Percentiles rank a stretch among this genome's conserved stretches.
These are phyloP conservation scores for Novumbra hubbsi DNA, from an alignment of 2,797 vertebrate species.

Conservation along the genomic window DNA sequence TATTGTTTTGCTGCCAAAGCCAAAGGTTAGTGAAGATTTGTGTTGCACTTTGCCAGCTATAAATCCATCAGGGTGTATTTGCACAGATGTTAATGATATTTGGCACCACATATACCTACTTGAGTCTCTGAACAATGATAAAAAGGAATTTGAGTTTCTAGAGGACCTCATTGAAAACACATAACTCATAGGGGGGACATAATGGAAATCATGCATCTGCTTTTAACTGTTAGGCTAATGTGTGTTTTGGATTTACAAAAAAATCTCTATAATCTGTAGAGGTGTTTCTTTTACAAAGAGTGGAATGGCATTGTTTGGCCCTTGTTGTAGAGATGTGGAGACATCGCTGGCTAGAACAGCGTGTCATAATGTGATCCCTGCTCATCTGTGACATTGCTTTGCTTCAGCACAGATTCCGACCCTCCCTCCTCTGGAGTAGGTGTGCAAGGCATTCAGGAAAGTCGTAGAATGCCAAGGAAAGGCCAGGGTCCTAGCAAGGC, in stretches of 20 bases:
- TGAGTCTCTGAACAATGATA: constrained; percentile 53
- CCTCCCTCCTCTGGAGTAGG: constrained; percentile 56
- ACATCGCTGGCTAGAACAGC: constrained; percentile 45
- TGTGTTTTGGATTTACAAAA: constrained; percentile 72
- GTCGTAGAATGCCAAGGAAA: constrained; percentile 38
- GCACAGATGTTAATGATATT: constrained; percentile 61
- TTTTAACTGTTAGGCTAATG: constrained; percentile 72
- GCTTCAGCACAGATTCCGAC: constrained; percentile 65
- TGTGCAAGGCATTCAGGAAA: neutral
- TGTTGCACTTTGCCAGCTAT: constrained; percentile 40
- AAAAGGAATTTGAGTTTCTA: constrained; percentile 62
- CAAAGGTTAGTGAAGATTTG: constrained; percentile 34
- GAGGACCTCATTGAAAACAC: constrained; percentile 65
- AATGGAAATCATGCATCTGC: constrained; percentile 68
- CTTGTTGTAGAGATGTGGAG: constrained; percentile 12
- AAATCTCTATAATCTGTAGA: constrained; percentile 67
- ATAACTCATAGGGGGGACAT: constrained; percentile 66
- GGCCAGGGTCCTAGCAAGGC: constrained; percentile 34
- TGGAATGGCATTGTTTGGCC: constrained; percentile 46
- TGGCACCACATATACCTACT: constrained; percentile 37
- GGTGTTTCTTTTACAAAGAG: constrained; percentile 57
- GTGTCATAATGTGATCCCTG: constrained; percentile 52
- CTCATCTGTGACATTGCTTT: constrained; percentile 56
- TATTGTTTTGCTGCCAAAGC: constrained; percentile 19
- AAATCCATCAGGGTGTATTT: constrained; percentile 43